phyloP scores from a whole-genome alignment of 2,888 invertebrate genomes.

The Folsomia manolachei region DNA sequence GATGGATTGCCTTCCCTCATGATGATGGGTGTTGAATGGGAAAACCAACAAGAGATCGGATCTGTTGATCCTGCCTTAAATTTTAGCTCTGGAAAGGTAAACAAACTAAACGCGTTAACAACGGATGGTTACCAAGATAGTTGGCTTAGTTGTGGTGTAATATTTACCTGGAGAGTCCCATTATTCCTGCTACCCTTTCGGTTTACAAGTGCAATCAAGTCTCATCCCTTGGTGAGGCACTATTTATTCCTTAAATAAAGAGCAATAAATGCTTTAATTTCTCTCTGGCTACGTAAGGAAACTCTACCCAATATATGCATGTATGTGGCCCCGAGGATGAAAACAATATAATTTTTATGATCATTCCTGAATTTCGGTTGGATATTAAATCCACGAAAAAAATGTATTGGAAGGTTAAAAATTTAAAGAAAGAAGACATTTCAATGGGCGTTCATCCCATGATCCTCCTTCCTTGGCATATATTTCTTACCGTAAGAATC shows the following conservation, averaged over 20 bases:
- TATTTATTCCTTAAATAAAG: too few species aligned
- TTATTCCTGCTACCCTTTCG: too few species aligned
- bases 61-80: too few species aligned
- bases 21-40: slow-evolving; percentile 37
- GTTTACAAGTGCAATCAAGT: background rate
- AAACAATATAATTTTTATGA: slow-evolving; percentile 7
- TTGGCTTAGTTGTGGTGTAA: too few species aligned
- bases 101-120: too few species aligned
- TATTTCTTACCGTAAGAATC: too few species aligned
- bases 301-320: background rate
- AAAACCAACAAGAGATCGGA: slow-evolving; percentile 40
- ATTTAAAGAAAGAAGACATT: background rate
- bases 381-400: background rate
- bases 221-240: too few species aligned
- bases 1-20: slow-evolving; percentile 11
- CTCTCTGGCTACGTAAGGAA: background rate
- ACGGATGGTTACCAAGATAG: too few species aligned
- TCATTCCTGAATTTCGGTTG: background rate
- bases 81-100: too few species aligned
- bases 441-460: background rate
- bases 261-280: slow-evolving; percentile 6
- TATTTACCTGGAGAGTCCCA: too few species aligned
- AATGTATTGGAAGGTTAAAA: too few species aligned
- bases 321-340: background rate
- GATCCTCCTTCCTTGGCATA: too few species aligned